Evolutionary conservation across 2,888 invertebrate species (phyloP).

Genomic region (Leuctra nigra): DNA sequence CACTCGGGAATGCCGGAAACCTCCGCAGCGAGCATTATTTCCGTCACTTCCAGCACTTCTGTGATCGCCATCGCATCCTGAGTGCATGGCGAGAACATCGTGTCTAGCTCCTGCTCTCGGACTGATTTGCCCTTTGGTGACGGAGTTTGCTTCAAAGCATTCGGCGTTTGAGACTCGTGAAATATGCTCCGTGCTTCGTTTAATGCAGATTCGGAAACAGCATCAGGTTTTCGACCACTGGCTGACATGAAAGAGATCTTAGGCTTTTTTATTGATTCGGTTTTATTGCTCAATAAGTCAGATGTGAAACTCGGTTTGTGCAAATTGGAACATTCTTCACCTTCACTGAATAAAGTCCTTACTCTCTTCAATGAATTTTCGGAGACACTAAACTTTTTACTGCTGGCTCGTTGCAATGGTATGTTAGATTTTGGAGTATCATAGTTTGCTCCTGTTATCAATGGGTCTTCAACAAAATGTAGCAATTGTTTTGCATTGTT

Average conservation of each 20-base stretch:
- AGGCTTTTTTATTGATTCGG: not conserved
- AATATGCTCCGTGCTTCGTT: not conserved
- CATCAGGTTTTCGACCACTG: not conserved
- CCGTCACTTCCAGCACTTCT: constrained; percentile 38
- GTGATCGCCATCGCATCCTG: constrained; percentile 29
- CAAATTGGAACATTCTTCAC: too few species aligned
- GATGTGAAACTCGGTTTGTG: too few species aligned
- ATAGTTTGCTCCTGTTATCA: constrained; percentile 1
- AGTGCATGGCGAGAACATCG: not conserved
- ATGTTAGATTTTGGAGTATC: not conserved
- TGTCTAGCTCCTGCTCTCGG: too few species aligned
- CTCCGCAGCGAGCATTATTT: constrained; percentile 39
- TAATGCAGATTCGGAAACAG: not conserved
- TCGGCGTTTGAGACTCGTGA: too few species aligned
- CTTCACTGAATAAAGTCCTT: constrained; percentile 24
- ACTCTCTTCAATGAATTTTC: constrained; percentile 30
- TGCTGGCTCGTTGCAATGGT: constrained; percentile 31
- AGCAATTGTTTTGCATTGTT: constrained; percentile 36
- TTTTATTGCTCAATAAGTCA: too few species aligned
- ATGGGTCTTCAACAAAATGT: too few species aligned
- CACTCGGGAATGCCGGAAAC: constrained; percentile 20
- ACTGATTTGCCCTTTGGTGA: too few species aligned
- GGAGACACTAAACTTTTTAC: constrained; percentile 32
- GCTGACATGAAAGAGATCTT: too few species aligned
- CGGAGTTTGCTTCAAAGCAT: too few species aligned